Evolutionary conservation across 2,113 vertebrate genomes (phyloP).

Genomic region (Circaetus gallicus): DNA sequence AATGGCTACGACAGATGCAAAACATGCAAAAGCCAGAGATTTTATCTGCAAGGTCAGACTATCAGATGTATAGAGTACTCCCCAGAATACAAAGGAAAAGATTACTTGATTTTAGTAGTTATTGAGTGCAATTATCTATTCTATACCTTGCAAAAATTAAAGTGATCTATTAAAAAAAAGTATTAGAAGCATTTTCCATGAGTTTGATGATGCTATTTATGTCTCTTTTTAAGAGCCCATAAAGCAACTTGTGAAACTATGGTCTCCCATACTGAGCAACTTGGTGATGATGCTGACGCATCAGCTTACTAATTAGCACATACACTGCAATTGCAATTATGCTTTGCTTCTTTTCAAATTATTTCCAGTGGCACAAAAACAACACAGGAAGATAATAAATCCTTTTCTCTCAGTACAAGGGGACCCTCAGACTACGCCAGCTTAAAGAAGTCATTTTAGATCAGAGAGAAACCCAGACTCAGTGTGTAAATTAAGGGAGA

Average conservation of each 20-base stretch:
- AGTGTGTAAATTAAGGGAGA: background rate
- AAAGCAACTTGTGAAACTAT: slow-evolving; percentile 27
- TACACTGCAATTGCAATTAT: background rate
- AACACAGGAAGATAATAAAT: background rate
- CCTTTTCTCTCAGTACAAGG: background rate
- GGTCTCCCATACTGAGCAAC: slow-evolving; percentile 5
- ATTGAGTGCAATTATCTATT: background rate
- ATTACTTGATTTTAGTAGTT: background rate
- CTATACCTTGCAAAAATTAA: slow-evolving; percentile 47
- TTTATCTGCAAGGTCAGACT: background rate
- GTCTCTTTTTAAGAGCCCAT: slow-evolving; percentile 41
- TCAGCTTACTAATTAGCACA: slow-evolving; percentile 53
- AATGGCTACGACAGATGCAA: background rate
- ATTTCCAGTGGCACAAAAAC: background rate
- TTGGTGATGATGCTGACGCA: slow-evolving; percentile 16
- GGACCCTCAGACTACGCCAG: background rate
- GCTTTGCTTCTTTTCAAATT: background rate
- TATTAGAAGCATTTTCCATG: slow-evolving; percentile 23
- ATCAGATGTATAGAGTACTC: background rate
- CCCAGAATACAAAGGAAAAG: background rate
- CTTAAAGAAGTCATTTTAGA: background rate
- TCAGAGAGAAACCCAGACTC: background rate
- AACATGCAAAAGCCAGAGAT: background rate
- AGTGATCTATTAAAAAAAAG: slow-evolving; percentile 26
- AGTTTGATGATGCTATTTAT: slow-evolving; percentile 9